A percentile compares a stretch with the other conserved stretches of the same genome.
These are phyloP conservation scores for Ashinkailepas kermadecensis DNA, from an alignment of 2,888 invertebrate genomes.

Conservation along the genomic window DNA sequence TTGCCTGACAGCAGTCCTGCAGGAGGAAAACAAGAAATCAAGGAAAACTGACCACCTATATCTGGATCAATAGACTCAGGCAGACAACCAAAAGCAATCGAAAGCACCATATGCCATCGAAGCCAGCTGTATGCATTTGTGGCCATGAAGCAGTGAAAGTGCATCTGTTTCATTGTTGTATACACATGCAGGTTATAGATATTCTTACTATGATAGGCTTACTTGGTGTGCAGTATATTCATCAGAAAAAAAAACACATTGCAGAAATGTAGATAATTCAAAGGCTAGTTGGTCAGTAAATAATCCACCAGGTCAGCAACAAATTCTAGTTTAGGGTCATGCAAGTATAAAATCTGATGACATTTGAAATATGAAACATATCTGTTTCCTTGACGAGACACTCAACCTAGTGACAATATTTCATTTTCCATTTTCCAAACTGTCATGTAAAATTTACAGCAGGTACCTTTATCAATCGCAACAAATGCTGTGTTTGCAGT, in stretches of 20 bases:
- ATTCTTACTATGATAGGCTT: not conserved
- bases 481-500: conserved; percentile 11
- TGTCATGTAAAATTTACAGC: no score
- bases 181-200: no score
- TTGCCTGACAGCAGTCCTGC: conserved; percentile 76
- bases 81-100: not conserved
- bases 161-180: no score
- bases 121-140: not conserved
- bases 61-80: not conserved
- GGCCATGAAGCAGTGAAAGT: not conserved
- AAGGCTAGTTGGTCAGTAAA: no score
- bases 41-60: not conserved
- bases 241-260: not conserved
- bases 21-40: not conserved
- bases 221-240: not conserved
- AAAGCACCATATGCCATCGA: not conserved
- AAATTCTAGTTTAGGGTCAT: no score
- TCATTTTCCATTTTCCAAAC: no score
- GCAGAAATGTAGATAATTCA: no score
- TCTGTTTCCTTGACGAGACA: no score
- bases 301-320: no score
- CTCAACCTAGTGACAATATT: not conserved
- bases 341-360: no score
- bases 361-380: no score
- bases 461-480: conserved; percentile 5